Conservation (phyloP, 2,113 vertebrate genomes). For the Balaenoptera acutorostrata region DNA sequence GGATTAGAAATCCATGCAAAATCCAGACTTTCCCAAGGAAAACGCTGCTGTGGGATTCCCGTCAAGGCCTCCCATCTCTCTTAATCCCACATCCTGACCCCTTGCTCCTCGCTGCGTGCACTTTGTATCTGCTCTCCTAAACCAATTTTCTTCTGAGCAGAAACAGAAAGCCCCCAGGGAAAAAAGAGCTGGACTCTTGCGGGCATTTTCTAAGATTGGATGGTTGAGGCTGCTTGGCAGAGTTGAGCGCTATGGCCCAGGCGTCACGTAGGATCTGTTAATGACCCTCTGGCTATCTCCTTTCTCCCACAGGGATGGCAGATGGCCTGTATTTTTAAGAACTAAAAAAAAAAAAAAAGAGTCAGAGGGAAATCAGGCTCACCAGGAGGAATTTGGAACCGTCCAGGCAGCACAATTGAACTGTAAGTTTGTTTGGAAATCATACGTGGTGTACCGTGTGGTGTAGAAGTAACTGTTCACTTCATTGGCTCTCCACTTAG, state of each 20-base stretch:
- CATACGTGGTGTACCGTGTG: background rate
- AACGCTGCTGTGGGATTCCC: background rate
- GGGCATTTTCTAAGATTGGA: background rate
- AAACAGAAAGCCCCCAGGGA: background rate
- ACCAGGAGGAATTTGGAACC: conserved; percentile 55
- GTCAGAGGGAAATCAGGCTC: conserved; percentile 49
- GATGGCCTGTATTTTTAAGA: conserved; percentile 71
- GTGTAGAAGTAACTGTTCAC: background rate
- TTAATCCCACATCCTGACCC: background rate
- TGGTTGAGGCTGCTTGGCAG: background rate
- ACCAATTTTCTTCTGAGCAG: conserved; percentile 37
- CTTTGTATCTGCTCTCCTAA: conserved; percentile 15
- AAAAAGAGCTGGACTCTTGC: background rate
- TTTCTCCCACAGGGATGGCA: conserved; percentile 47
- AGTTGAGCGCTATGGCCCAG: background rate
- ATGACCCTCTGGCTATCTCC: background rate
- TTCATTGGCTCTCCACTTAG: background rate
- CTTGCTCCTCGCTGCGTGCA: background rate
- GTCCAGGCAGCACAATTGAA: conserved; percentile 46
- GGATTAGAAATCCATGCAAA: background rate
- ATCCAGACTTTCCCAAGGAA: conserved; percentile 26
- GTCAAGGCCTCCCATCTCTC: background rate
- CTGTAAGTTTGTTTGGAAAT: conserved; percentile 56
- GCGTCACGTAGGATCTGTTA: conserved; percentile 3
- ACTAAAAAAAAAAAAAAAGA: conserved; percentile 57